phyloP scores from a whole-genome alignment of 2,113 vertebrate species.

The Atherinomorus stipes region DNA sequence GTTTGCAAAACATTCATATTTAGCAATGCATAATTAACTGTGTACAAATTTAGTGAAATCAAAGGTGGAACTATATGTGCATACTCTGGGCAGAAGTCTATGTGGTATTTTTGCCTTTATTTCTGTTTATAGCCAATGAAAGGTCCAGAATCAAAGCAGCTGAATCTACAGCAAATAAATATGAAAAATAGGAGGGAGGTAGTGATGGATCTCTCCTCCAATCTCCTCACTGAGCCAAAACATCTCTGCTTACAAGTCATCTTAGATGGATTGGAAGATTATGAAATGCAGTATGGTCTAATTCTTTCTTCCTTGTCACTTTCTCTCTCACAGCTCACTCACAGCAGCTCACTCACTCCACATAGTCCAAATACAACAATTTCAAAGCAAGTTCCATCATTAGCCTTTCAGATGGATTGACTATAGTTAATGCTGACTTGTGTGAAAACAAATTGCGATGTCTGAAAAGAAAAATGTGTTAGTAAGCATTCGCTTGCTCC shows the following conservation, averaged over 20 bases:
- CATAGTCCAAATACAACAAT: background rate
- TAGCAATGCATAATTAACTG: no score
- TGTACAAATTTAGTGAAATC: background rate
- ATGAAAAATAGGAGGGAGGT: background rate
- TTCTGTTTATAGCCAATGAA: no score
- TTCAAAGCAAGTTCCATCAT: no score
- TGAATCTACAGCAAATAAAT: no score
- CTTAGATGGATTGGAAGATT: slow-evolving; percentile 53
- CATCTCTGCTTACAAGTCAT: slow-evolving; percentile 40
- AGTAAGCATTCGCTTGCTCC: no score
- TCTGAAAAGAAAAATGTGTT: no score
- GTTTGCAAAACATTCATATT: no score
- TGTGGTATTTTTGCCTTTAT: background rate
- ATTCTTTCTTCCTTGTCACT: slow-evolving; percentile 28
- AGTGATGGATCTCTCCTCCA: slow-evolving; percentile 38
- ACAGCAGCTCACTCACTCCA: slow-evolving; percentile 16
- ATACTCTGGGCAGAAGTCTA: background rate
- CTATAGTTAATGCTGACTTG: no score
- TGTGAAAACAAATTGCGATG: no score
- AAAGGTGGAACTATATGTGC: background rate
- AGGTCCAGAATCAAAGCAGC: no score
- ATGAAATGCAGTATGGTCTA: slow-evolving; percentile 38
- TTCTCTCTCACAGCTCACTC: slow-evolving; percentile 11
- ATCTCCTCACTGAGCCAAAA: slow-evolving; percentile 52
- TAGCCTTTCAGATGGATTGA: no score